Percentiles rank a stretch among this genome's conserved stretches.
phyloP scores from a whole-genome alignment of 2,888 invertebrate genomes.

The Blera fallax region DNA sequence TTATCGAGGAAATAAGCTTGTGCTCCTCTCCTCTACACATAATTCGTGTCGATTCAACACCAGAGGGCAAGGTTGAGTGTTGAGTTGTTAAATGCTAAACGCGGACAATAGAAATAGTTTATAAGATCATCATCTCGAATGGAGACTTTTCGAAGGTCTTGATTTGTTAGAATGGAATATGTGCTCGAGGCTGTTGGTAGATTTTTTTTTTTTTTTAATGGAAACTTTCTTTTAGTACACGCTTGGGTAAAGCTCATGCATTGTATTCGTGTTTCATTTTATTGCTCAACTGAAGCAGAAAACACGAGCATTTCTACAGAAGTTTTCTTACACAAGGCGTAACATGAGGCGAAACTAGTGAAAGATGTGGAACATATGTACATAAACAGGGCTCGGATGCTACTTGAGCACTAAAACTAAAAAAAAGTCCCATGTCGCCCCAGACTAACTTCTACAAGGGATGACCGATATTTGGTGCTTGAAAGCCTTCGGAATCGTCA shows the following conservation, averaged over 20 bases:
- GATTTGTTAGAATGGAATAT: neutral
- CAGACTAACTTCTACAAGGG: too few species aligned
- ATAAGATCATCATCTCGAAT: slow-evolving; percentile 1
- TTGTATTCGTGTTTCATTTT: slow-evolving; percentile 15
- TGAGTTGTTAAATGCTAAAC: neutral
- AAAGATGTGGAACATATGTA: too few species aligned
- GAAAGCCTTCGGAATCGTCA: too few species aligned
- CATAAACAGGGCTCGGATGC: too few species aligned
- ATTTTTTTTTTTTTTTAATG: neutral
- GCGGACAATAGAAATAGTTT: neutral
- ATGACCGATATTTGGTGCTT: too few species aligned
- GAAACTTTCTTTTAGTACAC: slow-evolving; percentile 18
- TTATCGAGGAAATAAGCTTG: neutral
- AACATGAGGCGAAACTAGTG: neutral
- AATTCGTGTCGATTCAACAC: slow-evolving; percentile 14
- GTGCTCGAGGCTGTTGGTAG: neutral
- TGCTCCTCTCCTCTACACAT: neutral
- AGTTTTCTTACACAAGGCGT: slow-evolving; percentile 6
- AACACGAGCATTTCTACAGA: neutral
- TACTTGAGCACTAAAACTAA: too few species aligned
- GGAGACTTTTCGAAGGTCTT: neutral
- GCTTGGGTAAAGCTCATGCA: slow-evolving; percentile 23
- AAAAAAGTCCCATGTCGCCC: too few species aligned
- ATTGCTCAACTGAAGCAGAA: slow-evolving; percentile 20
- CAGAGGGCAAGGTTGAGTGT: slow-evolving; percentile 35